phyloP scores from a whole-genome alignment of 30 jellyfish, hydroid and myxozoan genomes.

The Hydra vulgaris region DNA sequence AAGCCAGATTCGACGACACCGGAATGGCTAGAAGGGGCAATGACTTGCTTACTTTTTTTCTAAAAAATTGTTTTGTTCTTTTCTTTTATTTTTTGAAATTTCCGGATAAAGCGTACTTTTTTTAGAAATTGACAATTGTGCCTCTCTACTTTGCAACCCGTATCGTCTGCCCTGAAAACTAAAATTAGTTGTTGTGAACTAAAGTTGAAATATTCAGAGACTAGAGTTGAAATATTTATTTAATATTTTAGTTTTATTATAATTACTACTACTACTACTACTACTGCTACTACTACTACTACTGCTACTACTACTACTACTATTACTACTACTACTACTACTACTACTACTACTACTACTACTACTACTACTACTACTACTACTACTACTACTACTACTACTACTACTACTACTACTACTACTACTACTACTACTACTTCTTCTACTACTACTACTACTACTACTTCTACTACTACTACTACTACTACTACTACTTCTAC shows the following conservation, averaged over 20 bases:
- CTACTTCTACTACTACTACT: neutral
- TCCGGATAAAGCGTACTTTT: too few species aligned
- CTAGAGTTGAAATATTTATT: neutral
- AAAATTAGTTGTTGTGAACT: too few species aligned
- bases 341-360: neutral
- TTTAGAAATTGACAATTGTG: too few species aligned
- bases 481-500: neutral
- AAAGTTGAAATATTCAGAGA: neutral
- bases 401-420: neutral
- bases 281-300: neutral
- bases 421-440: neutral
- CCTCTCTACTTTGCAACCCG: too few species aligned
- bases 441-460: neutral
- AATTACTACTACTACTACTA: neutral
- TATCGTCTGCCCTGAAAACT: too few species aligned
- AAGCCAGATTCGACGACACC: too few species aligned
- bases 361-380: neutral
- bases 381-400: neutral
- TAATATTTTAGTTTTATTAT: neutral
- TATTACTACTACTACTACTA: neutral
- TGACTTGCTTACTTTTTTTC: too few species aligned
- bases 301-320: neutral
- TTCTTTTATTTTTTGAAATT: too few species aligned
- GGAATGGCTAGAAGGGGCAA: too few species aligned
- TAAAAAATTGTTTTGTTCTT: too few species aligned